These are phyloP conservation scores for Meloe dianella DNA, from an alignment of 2,888 invertebrate genomes.

Conservation along the genomic window DNA sequence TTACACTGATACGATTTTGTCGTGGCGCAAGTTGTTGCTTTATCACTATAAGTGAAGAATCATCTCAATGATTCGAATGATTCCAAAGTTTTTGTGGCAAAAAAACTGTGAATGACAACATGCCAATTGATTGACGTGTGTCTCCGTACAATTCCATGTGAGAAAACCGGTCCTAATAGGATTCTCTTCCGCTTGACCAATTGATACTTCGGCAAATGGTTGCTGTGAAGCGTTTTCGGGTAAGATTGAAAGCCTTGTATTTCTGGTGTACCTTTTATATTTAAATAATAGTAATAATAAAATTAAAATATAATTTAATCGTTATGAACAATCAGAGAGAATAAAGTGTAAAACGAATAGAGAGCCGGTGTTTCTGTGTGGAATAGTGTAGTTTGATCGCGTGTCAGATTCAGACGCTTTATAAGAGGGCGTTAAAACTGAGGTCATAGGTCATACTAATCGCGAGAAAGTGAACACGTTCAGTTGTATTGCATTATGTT, in stretches of 20 bases:
- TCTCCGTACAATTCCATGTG: too few species aligned
- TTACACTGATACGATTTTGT: not conserved
- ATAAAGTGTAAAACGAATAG: constrained; percentile 44
- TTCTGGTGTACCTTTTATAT: not conserved
- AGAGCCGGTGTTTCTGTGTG: constrained; percentile 29
- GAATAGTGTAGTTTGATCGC: constrained; percentile 38
- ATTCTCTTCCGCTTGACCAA: not conserved
- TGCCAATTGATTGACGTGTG: too few species aligned
- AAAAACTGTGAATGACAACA: too few species aligned
- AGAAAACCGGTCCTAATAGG: too few species aligned
- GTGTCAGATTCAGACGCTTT: constrained; percentile 47
- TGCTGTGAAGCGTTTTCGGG: too few species aligned
- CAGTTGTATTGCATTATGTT: constrained; percentile 9
- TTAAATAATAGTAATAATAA: not conserved
- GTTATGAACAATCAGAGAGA: constrained; percentile 39
- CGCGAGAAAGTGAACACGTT: constrained; percentile 55
- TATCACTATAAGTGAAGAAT: too few species aligned
- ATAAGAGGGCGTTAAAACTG: constrained; percentile 52
- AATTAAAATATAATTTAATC: constrained; percentile 31
- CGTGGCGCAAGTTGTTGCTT: too few species aligned
- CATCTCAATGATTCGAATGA: too few species aligned
- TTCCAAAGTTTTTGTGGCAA: too few species aligned
- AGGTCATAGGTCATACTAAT: constrained; percentile 55
- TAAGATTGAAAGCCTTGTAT: not conserved
- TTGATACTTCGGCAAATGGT: not conserved